phyloP scores from a whole-genome alignment of 2,113 vertebrate species.

The Ciconia boyciana region DNA sequence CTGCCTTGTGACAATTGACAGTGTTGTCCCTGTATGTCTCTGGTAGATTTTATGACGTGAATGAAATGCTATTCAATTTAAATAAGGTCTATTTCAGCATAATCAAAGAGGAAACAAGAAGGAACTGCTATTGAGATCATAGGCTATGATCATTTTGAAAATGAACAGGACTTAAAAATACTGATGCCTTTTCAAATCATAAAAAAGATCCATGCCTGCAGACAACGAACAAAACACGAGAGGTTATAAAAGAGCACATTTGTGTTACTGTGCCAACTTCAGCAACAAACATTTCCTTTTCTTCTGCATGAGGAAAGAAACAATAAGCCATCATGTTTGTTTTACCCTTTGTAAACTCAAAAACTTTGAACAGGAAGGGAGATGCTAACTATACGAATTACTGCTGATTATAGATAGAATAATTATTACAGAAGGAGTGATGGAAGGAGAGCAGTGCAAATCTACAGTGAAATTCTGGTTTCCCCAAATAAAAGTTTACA shows the following conservation, averaged over 20 bases:
- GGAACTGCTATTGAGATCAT: not conserved
- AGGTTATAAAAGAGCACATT: not conserved
- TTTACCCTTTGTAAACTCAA: not conserved
- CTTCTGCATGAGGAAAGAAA: not conserved
- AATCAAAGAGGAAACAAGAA: not conserved
- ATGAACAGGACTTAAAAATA: not conserved
- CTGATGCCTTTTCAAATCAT: not conserved
- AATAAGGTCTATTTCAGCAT: not conserved
- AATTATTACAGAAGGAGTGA: not conserved
- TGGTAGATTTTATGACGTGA: not conserved
- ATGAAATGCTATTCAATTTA: not conserved
- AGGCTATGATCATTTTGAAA: not conserved
- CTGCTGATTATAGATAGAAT: not conserved
- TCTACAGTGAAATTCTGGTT: not conserved
- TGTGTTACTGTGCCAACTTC: not conserved
- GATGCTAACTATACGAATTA: not conserved
- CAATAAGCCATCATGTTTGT: not conserved
- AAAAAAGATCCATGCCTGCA: not conserved
- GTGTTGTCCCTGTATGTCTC: not conserved
- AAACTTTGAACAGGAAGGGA: not conserved
- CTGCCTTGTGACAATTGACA: constrained; percentile 1
- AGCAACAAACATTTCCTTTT: not conserved
- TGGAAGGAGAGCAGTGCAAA: not conserved
- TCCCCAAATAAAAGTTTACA: not conserved
- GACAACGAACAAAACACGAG: not conserved